Base-by-base conservation (phyloP, 1,140 invertebrate species). In the Listronotus oregonensis region DNA sequence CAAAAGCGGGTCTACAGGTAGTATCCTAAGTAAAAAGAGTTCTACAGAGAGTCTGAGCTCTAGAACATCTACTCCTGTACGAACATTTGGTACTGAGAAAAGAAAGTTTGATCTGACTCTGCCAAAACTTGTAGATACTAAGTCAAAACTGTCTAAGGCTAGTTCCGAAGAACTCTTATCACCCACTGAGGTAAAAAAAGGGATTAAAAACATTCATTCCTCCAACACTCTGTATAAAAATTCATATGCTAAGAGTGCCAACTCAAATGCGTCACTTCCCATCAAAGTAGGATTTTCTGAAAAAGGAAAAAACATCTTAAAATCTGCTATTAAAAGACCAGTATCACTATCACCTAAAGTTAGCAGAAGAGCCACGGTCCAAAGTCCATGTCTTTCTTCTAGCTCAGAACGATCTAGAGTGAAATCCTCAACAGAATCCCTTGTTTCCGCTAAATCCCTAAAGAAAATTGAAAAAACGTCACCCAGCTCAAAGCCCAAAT, bases 151-250 rank as follows among this genome's bases (percentile, higher is more conserved):
- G 6, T 77, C 77, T 21, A 81, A 78, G 67, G 82, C 80, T 3
- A 81, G 79, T 67, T 82, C 81, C 3, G 80, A 83, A 0, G 84
- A 85, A 44, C 71, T 89, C 1, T 79, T 85, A 32, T 85, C 85
- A 2, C 83, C 85, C 0, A 79, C 80, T 37, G 85, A 88, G 71
- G 83, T 85, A 1, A 84, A 83, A 57, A 86, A 85, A 72, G 83
- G 81, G 1, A 72, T 86, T 18, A 82, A 81, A 17, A 82, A 78
- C 47, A 76, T 77, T 17, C 70, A 71, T 1, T 77, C 74, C 67
- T 67, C 77, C 2, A 79, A 76, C 21, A 78, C 77, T 0, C 71
- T 76, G 0, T 71, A 80, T 6, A 84, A 79, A 67, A 82, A 74
- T 60, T 77, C 79, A 3, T 79, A 78, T 21, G 73, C 76, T 12